Evolutionary conservation across 2,797 vertebrate genomes (phyloP), one percentile per base, ranked within the genome.

Genomic region (Myioborus miniatus): DNA sequence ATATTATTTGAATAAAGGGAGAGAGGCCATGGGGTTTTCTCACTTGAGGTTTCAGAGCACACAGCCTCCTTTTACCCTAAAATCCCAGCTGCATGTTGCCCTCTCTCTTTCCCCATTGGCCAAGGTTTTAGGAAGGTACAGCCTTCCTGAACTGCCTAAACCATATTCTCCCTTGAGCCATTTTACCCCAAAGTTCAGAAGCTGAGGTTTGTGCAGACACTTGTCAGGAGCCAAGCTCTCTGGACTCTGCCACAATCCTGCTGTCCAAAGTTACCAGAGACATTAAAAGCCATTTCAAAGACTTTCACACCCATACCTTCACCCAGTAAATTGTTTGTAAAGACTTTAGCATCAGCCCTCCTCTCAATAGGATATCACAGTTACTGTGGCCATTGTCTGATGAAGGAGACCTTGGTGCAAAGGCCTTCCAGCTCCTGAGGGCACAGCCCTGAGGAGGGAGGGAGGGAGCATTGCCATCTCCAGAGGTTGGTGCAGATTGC

Each of bases 231-330:
- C 46, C 30, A 17, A 6, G 15, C 29, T 60, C 21, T 19, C 36
- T 27, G 36, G 30, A 7, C 36, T 62, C 58, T 27, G 29, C 7
- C 8, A 10, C 30, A 62, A n/a, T 17, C 18, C 18, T 21, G 36
- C 46, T 50, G 58, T 29, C 29, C 56, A 22, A n/a, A 50, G 58
- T 11, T 9, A 41, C 13, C 3, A 22, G 30, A 22, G 46, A 50
- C 15, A 14, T 17, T 11, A 2, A 17, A 14, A 17, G 11, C 8
- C 74, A 14, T 34, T 41, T 14, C 47, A 52, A 34, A 43, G 30
- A 23, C 0, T 0, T 17, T 13, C 7, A 27, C 23, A 50, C 11
- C 37, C 74, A 29, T 1, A 1, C 15, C 11, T 52, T 50, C 46
- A 34, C 19, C 14, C 58, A 29, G 37, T 12, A 27, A n/a, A 29